A percentile compares a stretch with the other conserved stretches of the same genome.
These are phyloP conservation scores for Struthidea cinerea DNA, from an alignment of 2,113 vertebrate species.

Conservation along the genomic window DNA sequence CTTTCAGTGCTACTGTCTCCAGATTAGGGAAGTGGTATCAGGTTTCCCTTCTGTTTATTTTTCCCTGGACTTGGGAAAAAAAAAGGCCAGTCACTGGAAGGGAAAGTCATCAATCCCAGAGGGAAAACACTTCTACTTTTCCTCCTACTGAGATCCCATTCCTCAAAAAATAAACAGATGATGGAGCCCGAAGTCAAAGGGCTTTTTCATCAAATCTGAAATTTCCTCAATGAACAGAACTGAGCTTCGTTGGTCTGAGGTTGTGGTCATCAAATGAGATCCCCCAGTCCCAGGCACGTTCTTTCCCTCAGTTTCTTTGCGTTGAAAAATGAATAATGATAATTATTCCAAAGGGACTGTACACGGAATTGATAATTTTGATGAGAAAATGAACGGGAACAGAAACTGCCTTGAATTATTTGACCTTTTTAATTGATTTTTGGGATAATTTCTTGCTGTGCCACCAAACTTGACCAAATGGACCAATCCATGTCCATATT, in stretches of 20 bases:
- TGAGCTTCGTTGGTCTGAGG: background rate
- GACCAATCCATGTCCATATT: rapidly evolving
- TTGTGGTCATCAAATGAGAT: background rate
- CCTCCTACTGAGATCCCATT: background rate
- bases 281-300: background rate
- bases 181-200: background rate
- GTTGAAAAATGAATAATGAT: background rate
- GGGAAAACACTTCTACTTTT: background rate
- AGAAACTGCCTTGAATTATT: background rate
- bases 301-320: background rate
- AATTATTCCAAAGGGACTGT: rapidly evolving
- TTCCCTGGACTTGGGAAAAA: background rate
- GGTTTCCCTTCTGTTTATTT: slow-evolving; percentile 24
- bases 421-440: background rate
- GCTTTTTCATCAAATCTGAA: background rate
- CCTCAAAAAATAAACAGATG: background rate
- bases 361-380: rapidly evolving
- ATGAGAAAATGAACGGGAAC: background rate
- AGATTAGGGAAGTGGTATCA: background rate
- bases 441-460: background rate
- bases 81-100: background rate
- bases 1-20: background rate
- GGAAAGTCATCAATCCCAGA: background rate
- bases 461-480: background rate
- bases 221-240: background rate